These are phyloP conservation scores for Drosophila grimshawi DNA, from an alignment of 1,140 invertebrate species.

Conservation along the genomic window DNA sequence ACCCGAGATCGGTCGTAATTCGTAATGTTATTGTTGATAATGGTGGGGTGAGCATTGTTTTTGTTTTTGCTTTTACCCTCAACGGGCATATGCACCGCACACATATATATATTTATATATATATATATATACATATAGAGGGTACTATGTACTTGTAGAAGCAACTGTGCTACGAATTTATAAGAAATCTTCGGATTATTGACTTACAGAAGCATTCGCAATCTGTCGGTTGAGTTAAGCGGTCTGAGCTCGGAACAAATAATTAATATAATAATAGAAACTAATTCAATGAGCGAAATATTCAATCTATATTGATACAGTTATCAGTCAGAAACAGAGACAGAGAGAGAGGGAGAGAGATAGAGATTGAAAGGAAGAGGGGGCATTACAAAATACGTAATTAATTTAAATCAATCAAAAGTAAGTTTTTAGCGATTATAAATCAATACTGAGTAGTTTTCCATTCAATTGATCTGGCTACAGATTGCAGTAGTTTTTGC, in stretches of 20 bases:
- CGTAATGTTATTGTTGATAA: conserved; percentile 48
- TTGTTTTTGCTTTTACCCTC: conserved; percentile 32
- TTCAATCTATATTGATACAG: conserved; percentile 27
- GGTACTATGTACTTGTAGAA: not conserved
- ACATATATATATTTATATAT: not conserved
- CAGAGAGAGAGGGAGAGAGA: too few relatives aligned
- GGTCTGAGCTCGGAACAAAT: conserved; percentile 10
- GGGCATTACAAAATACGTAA: conserved; percentile 46
- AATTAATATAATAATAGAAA: not conserved
- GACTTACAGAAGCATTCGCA: conserved; percentile 29
- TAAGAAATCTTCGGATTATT: conserved; percentile 33
- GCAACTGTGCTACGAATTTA: conserved; percentile 14
- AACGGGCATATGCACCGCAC: not conserved
- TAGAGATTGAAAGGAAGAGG: too few relatives aligned
- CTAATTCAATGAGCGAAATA: conserved; percentile 17
- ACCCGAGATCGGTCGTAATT: conserved; percentile 1
- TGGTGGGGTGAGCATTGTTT: conserved; percentile 46
- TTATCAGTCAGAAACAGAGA: conserved; percentile 23
- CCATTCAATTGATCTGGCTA: conserved; percentile 28
- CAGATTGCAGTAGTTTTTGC: not conserved
- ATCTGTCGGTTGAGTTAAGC: conserved; percentile 31
- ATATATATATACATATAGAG: conserved; percentile 4
- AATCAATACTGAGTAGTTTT: conserved; percentile 52
- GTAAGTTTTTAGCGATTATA: conserved; percentile 31
- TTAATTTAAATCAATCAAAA: conserved; percentile 76